phyloP scores from a whole-genome alignment of 2,113 vertebrate genomes.

The Scomber scombrus region DNA sequence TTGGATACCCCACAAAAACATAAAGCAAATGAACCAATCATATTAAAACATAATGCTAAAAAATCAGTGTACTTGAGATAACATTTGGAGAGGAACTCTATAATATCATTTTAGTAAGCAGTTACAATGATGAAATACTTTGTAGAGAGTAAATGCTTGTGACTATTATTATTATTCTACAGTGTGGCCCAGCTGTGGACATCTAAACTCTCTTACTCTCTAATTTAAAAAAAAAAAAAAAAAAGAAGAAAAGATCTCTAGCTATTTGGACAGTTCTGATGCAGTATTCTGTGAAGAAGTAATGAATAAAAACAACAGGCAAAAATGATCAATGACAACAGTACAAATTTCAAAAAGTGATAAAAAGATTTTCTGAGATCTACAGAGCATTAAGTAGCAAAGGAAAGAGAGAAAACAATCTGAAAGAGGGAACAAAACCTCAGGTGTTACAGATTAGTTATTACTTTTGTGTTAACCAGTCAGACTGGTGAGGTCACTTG shows the following conservation, averaged over 20 bases:
- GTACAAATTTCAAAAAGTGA: neutral
- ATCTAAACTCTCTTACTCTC: neutral
- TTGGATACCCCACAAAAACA: conserved; percentile 35
- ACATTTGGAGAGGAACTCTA: conserved; percentile 40
- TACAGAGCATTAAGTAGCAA: conserved; percentile 6
- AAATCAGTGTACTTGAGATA: conserved; percentile 48
- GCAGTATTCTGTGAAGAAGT: conserved; percentile 3
- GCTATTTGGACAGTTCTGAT: conserved; percentile 9
- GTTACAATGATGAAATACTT: conserved; percentile 60
- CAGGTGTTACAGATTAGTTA: conserved; percentile 18
- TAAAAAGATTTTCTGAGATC: conserved; percentile 22
- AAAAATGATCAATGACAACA: neutral
- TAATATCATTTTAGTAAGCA: conserved; percentile 57
- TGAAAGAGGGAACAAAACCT: conserved; percentile 14
- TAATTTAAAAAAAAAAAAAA: neutral
- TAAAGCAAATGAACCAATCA: conserved; percentile 35
- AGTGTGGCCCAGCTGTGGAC: neutral
- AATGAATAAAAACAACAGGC: conserved; percentile 3
- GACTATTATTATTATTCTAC: conserved; percentile 22
- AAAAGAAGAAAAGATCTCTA: neutral
- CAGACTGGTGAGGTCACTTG: conserved; percentile 69
- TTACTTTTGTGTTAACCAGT: conserved; percentile 13
- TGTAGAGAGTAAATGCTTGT: conserved; percentile 62
- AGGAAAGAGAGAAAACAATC: neutral
- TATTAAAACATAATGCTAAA: conserved; percentile 49